Evolutionary conservation across 2,797 vertebrate species (phyloP), one percentile per base, ranked within the genome.

Genomic region (Momotus momota): DNA sequence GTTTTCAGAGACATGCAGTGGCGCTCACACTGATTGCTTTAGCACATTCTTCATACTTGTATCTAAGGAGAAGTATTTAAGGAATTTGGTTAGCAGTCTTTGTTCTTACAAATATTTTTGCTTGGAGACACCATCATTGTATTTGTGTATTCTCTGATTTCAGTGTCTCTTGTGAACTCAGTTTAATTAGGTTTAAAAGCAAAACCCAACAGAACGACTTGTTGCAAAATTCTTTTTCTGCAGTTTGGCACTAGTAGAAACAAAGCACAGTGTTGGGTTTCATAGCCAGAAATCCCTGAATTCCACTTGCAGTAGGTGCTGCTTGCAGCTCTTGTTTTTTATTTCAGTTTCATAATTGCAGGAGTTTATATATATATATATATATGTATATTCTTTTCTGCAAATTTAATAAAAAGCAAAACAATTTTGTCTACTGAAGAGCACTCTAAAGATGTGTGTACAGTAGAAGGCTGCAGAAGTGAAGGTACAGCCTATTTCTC

Each of bases 61-160:
- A 95, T 95, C 91, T 90, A 95, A 83, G 95, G 78, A 91, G 65
- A 96, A 81, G 65, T 82, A 94, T 97, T 96, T 95, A 81, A 96
- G 93, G 94, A 95, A 95, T 94, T 94, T 92, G 60, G 75, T 86
- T 94, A 94, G 71, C 71, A 72, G 78, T 52, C 90, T 88, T 96
- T 93, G 85, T 86, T 96, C 94, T 93, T 88, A 52, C 45, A 95
- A 86, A 95, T 92, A 88, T 93, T 94, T 95, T 91, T 96, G 82
- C 93, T 94, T 78, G 79, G 71, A 96, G 91, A 94, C 84, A 89
- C 69, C 33, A 25, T 84, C 38, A 3, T 67, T 84, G 69, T 92
- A 54, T 90, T 86, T 90, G 64, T 90, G 71, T 95, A 55, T 92
- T 67, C 81, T 85, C 2, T 82, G 21, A 87, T 89, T 94, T 86